Evolutionary conservation across 2,113 vertebrate species (phyloP).

Genomic region (Orientallactaga bullata): DNA sequence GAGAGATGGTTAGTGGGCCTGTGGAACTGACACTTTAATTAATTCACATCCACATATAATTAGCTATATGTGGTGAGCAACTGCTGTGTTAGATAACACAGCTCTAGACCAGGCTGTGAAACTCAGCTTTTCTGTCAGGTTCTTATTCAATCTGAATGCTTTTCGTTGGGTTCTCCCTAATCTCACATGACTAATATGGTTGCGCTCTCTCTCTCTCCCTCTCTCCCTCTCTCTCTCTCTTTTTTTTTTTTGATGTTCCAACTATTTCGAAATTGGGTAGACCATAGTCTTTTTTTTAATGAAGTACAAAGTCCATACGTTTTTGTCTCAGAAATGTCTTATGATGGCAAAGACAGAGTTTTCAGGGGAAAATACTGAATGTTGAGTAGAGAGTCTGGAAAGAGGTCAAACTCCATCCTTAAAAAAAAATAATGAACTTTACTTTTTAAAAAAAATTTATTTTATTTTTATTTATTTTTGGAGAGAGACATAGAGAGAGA

Average conservation of each 20-base stretch:
- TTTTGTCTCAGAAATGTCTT: constrained; percentile 37
- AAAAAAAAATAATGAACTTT: background rate
- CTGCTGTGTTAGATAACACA: background rate
- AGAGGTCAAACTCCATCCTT: background rate
- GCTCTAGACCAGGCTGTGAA: background rate
- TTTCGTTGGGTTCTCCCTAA: background rate
- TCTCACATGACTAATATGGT: background rate
- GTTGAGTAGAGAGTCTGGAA: background rate
- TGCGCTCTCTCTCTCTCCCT: too few species aligned
- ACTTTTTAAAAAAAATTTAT: too few species aligned
- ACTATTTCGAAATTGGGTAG: background rate
- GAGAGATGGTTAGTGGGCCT: background rate
- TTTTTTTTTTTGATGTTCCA: background rate
- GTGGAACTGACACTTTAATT: constrained; percentile 20
- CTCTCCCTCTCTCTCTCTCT: too few species aligned
- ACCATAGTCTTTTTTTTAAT: constrained; percentile 6
- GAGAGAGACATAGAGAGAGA: too few species aligned
- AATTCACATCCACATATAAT: constrained; percentile 33
- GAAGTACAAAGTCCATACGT: background rate
- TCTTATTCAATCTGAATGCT: background rate
- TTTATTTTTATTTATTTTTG: too few species aligned
- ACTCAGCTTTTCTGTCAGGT: background rate
- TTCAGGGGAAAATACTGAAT: constrained; percentile 3
- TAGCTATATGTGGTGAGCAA: background rate
- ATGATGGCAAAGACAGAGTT: constrained; percentile 2